Conservation (phyloP, 2,797 vertebrate genomes). For the Cryptoprocta ferox region DNA sequence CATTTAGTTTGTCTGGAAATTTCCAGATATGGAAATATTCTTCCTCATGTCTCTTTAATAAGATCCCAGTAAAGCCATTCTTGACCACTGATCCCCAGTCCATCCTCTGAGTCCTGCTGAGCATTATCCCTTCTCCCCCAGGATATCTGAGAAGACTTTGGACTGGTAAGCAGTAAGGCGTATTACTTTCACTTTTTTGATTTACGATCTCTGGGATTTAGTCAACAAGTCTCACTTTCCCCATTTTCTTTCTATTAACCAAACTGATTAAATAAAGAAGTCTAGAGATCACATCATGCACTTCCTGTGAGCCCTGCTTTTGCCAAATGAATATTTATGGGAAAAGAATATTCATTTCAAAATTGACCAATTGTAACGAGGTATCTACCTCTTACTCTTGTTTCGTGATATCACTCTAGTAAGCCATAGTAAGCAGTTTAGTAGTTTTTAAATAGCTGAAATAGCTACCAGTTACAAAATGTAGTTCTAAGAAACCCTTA, state of each 20-base stretch:
- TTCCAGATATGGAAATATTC: background rate
- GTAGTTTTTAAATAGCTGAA: background rate
- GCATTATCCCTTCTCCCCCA: background rate
- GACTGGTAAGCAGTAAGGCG: background rate
- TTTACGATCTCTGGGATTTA: background rate
- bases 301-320: background rate
- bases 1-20: conserved; percentile 4
- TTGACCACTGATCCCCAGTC: background rate
- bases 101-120: background rate
- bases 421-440: background rate
- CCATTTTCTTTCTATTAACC: background rate
- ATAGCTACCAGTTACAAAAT: background rate
- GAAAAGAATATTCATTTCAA: conserved; percentile 6
- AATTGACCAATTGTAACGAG: background rate
- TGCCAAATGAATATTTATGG: background rate
- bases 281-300: background rate
- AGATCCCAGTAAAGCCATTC: background rate
- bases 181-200: background rate
- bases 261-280: background rate
- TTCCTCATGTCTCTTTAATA: conserved; percentile 12
- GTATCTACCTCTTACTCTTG: background rate
- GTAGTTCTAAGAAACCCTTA: conserved; percentile 11
- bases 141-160: background rate
- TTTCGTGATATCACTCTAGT: background rate
- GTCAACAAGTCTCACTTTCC: background rate